These are phyloP conservation scores for rabbit (Oryctolagus cuniculus) DNA, from an alignment of 2,113 vertebrate species.

Conservation along the genomic window mOryCun1.1 NC_091435.1:65864501-65865000, in stretches of 20 bases:
- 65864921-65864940: constrained; percentile 30
- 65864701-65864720: background rate
- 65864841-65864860: background rate
- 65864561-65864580: too few relatives aligned
- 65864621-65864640: too few relatives aligned
- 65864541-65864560: too few relatives aligned
- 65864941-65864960: constrained; percentile 31
- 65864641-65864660: too few relatives aligned
- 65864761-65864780: background rate
- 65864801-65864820: background rate
- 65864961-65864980: constrained; percentile 46
- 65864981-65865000: background rate
- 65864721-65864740: background rate
- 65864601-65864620: too few relatives aligned
- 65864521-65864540: too few relatives aligned
- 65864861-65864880: background rate
- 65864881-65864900: constrained; percentile 46
- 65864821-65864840: background rate
- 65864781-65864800: background rate
- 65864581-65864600: too few relatives aligned
- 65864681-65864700: background rate
- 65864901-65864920: background rate
- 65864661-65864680: background rate
- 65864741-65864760: background rate
- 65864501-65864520: too few relatives aligned